Base-by-base conservation (phyloP, 2,113 vertebrate species). In the Malurus elegans region DNA sequence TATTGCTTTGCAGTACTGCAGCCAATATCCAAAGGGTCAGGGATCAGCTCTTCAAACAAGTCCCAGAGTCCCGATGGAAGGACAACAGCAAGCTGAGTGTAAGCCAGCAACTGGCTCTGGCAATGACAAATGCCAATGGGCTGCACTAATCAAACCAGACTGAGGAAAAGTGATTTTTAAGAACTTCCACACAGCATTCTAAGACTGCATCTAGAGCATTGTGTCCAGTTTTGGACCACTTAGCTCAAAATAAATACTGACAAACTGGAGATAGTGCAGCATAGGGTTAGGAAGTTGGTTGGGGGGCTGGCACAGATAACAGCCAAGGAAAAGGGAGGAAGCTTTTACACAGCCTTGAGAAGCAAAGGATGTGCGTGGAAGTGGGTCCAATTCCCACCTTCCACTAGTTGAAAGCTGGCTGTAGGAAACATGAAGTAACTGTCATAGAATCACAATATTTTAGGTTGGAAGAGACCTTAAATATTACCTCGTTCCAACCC, bases 251-350 rank as follows among this genome's bases (percentile, higher is more conserved):
- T 18, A 73, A 93, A 53, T 32, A 28, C 45, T 23, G 14, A 48
- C 38, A 31, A 79, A n/a, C 21, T n/a, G 18, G 24, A 88, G 20
- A 51, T 2, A 47, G 20, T 2, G 4, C 11, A 69, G 14, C 18
- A 54, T 0, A 45, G 14, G 29, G 17, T 14, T 26, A 28, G 12
- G 6, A 28, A 48, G 2, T 26, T 20, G 18, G 26, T 1, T 24
- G 7, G 1, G 9, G 4, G 17, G 16, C 24, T 45, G 56, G 36
- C 3, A 2, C 28, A 81, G 3, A 1, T 2, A 23, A 45, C 18
- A 36, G 64, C 14, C 50, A 53, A 73, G 19, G 64, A 40, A 83
- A 70, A 14, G 16, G 9, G 5, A 19, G 6, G 50, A 25, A 86
- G 15, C 2, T 70, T 66, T 91, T 61, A 61, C 16, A 42, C 2